Evolutionary conservation across 2,797 vertebrate genomes (phyloP).

Genomic region (Pelochelys cantorii): DNA sequence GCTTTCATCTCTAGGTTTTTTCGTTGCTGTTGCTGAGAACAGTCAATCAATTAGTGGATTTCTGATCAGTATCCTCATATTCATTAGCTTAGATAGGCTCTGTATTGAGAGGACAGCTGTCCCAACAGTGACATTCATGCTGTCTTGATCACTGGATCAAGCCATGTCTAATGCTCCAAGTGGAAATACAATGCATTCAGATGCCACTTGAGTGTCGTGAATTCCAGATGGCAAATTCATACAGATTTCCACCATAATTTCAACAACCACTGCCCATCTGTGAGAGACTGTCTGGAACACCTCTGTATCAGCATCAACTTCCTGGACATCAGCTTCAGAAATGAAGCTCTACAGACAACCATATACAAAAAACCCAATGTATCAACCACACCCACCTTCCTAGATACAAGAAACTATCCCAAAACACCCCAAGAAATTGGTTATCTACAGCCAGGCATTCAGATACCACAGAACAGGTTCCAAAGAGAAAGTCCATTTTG

Average conservation of each 20-base stretch:
- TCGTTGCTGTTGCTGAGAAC: conserved; percentile 64
- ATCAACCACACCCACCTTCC: neutral
- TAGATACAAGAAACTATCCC: neutral
- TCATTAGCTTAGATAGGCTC: conserved; percentile 60
- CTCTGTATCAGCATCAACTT: neutral
- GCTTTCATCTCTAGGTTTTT: conserved; percentile 77
- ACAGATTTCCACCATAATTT: neutral
- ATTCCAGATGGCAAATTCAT: neutral
- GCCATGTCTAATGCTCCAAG: conserved; percentile 69
- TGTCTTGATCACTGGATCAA: conserved; percentile 69
- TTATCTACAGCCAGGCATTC: neutral
- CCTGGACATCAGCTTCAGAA: neutral
- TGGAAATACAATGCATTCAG: conserved; percentile 64
- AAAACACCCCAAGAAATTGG: neutral
- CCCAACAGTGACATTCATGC: conserved; percentile 46
- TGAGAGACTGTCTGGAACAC: neutral
- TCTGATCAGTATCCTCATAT: conserved; percentile 76
- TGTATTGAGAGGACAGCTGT: conserved; percentile 54
- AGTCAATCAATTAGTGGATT: conserved; percentile 72
- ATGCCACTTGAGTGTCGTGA: conserved; percentile 66
- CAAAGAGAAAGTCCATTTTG: neutral
- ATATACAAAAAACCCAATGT: neutral
- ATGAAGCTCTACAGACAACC: neutral
- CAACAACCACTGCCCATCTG: neutral
- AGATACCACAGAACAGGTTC: neutral